Evolutionary conservation across 2,888 invertebrate genomes (phyloP).

Genomic region (Phyto melanocephala): DNA sequence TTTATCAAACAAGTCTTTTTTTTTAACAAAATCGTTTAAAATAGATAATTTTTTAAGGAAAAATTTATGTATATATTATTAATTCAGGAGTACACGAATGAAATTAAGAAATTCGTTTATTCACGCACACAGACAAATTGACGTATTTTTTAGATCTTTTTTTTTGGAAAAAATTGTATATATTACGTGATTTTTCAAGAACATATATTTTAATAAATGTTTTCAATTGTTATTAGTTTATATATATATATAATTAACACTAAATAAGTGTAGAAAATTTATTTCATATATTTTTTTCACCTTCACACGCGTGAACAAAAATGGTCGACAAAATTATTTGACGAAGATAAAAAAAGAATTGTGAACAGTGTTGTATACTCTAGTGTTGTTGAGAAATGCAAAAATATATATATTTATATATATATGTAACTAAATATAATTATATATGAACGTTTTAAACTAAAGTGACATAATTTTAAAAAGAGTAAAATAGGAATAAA

Average conservation of each 20-base stretch:
- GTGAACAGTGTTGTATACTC: background rate
- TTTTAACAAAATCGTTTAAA: constrained; percentile 43
- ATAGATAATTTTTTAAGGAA: constrained; percentile 40
- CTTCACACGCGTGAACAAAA: constrained; percentile 61
- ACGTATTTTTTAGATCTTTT: constrained; percentile 11
- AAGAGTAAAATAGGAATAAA: too few relatives aligned
- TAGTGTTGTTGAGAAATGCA: too few relatives aligned
- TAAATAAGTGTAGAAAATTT: constrained; percentile 47
- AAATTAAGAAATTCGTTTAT: constrained; percentile 57
- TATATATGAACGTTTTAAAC: too few relatives aligned
- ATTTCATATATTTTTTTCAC: constrained; percentile 49
- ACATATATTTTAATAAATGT: constrained; percentile 22
- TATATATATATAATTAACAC: constrained; percentile 47
- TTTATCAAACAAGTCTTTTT: constrained; percentile 62
- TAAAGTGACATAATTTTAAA: too few relatives aligned
- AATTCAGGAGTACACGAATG: constrained; percentile 50
- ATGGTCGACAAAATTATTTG: constrained; percentile 58
- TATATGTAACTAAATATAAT: too few relatives aligned
- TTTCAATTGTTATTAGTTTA: constrained; percentile 58
- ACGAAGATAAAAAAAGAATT: constrained; percentile 53
- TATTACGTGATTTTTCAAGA: background rate
- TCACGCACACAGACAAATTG: constrained; percentile 49
- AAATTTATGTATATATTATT: constrained; percentile 61
- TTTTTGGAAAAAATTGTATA: constrained; percentile 26
- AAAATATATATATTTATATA: too few relatives aligned